These are phyloP conservation scores for Perca fluviatilis DNA, from an alignment of 2,113 vertebrate genomes.

Conservation along the genomic window DNA sequence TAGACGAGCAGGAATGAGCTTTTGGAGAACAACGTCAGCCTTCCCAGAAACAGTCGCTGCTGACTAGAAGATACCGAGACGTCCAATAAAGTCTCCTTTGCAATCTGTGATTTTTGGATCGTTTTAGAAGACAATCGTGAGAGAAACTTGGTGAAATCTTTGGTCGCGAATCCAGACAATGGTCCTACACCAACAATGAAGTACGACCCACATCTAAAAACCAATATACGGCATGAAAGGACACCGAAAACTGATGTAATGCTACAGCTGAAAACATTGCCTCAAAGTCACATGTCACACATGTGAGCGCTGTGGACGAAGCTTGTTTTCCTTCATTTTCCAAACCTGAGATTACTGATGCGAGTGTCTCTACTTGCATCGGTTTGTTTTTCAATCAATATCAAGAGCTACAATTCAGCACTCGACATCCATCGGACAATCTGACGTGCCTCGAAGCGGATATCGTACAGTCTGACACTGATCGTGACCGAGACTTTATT, in stretches of 20 bases:
- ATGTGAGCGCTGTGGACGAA: background rate
- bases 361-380: background rate
- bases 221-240: background rate
- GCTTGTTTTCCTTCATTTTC: background rate
- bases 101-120: background rate
- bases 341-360: background rate
- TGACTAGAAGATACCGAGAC: background rate
- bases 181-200: background rate
- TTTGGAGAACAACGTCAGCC: background rate
- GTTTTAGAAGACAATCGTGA: background rate
- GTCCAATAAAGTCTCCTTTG: background rate
- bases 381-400: too few relatives aligned
- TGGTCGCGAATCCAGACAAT: background rate
- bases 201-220: background rate
- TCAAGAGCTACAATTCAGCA: background rate
- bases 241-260: background rate
- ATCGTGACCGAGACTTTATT: background rate
- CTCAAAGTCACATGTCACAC: background rate
- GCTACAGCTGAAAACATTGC: background rate
- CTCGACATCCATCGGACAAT: background rate
- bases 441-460: background rate
- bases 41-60: too few relatives aligned
- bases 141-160: background rate
- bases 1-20: background rate
- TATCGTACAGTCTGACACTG: background rate